Conservation (phyloP, 1,140 invertebrate genomes). For the Drosophila rhopaloa region DNA sequence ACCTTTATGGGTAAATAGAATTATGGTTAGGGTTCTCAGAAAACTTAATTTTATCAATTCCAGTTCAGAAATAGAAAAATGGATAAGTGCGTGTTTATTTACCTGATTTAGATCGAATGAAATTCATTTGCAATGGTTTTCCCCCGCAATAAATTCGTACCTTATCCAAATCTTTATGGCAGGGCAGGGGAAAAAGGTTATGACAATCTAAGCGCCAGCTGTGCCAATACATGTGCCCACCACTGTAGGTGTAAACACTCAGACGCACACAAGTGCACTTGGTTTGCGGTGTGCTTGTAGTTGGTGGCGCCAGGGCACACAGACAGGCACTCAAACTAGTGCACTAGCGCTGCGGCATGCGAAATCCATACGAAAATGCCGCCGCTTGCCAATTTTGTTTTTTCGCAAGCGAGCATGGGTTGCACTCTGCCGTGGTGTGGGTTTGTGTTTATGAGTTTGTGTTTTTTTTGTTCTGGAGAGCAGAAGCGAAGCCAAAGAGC, state of each 20-base stretch:
- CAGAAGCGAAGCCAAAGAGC: slow-evolving; percentile 8
- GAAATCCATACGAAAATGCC: slow-evolving; percentile 23
- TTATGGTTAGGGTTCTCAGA: neutral
- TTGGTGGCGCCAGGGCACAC: slow-evolving; percentile 26
- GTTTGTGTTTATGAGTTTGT: slow-evolving; percentile 11
- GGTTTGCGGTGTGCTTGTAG: slow-evolving; percentile 17
- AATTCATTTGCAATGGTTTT: slow-evolving; percentile 2
- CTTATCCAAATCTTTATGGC: slow-evolving; percentile 25
- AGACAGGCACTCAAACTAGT: slow-evolving; percentile 6
- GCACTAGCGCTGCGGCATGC: slow-evolving; percentile 3
- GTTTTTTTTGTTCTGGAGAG: slow-evolving; percentile 31
- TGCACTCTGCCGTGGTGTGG: slow-evolving; percentile 18
- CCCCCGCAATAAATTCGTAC: neutral
- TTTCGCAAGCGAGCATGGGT: slow-evolving; percentile 19
- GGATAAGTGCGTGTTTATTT: neutral
- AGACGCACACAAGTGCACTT: slow-evolving; percentile 7
- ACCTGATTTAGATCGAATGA: neutral
- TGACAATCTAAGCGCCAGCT: slow-evolving; percentile 15
- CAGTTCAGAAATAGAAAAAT: neutral
- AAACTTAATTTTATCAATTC: neutral
- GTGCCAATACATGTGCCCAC: slow-evolving; percentile 16
- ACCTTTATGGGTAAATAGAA: neutral
- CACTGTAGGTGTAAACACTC: slow-evolving; percentile 21
- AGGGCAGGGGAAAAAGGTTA: neutral
- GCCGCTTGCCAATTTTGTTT: slow-evolving; percentile 24